These are phyloP conservation scores for Musca domestica DNA, from an alignment of 1,140 invertebrate species.

Conservation along the genomic window DNA sequence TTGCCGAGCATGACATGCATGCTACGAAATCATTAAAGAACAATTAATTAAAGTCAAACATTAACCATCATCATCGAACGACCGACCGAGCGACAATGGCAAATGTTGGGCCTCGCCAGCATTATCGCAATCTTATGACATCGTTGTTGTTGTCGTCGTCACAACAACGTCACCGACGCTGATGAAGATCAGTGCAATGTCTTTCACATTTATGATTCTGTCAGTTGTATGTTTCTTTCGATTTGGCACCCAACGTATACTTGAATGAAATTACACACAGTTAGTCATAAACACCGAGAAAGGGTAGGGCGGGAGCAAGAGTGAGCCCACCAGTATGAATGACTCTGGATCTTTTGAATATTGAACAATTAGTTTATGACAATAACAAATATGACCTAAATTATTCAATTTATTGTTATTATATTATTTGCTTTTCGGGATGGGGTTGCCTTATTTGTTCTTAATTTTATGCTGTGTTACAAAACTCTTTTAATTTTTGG, in stretches of 20 bases:
- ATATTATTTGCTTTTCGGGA: conserved; percentile 49
- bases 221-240: too few relatives aligned
- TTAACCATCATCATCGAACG: conserved; percentile 5
- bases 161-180: too few relatives aligned
- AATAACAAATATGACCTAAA: conserved; percentile 44
- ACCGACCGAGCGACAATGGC: not conserved
- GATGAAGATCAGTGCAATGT: too few relatives aligned
- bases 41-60: conserved; percentile 24
- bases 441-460: conserved; percentile 47
- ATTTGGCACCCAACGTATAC: too few relatives aligned
- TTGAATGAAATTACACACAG: too few relatives aligned
- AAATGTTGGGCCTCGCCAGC: not conserved
- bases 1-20: conserved; percentile 11
- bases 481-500: conserved; percentile 25
- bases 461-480: conserved; percentile 53
- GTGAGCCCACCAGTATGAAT: too few relatives aligned
- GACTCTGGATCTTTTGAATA: conserved; percentile 5
- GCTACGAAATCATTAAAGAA: conserved; percentile 20
- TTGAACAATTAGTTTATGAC: conserved; percentile 9
- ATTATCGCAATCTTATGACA: not conserved
- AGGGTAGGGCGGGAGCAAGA: too few relatives aligned
- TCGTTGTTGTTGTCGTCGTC: not conserved
- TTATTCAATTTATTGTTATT: conserved; percentile 49
- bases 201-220: too few relatives aligned
- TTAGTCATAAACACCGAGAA: too few relatives aligned